These are phyloP conservation scores for Polyodon spathula DNA, from an alignment of 2,113 vertebrate species.

Conservation along the genomic window DNA sequence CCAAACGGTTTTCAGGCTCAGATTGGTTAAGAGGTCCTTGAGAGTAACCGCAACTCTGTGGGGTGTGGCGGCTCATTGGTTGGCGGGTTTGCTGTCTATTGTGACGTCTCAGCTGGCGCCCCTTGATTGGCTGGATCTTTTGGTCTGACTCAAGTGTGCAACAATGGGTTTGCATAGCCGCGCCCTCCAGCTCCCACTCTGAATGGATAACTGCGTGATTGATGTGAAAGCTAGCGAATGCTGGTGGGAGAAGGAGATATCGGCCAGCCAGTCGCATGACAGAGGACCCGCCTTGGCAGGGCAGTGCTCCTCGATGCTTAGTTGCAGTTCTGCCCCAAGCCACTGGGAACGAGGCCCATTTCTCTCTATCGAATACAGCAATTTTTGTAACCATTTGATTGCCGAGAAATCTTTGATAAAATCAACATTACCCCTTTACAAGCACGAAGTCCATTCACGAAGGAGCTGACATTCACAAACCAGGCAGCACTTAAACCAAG, in stretches of 20 bases:
- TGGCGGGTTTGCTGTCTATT: slow-evolving; percentile 9
- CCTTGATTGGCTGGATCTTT: neutral
- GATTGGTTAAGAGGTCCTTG: slow-evolving; percentile 12
- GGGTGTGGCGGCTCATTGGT: neutral
- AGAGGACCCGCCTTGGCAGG: too few relatives aligned
- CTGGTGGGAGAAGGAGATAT: slow-evolving; percentile 34
- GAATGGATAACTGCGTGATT: slow-evolving; percentile 39
- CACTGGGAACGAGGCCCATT: too few relatives aligned
- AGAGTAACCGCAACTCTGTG: too few relatives aligned
- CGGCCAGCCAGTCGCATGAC: too few relatives aligned
- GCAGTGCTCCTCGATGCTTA: too few relatives aligned
- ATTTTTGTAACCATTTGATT: too few relatives aligned
- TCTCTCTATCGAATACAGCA: neutral
- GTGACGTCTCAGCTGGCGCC: neutral
- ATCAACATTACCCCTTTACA: too few relatives aligned
- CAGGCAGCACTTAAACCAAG: too few relatives aligned
- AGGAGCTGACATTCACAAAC: too few relatives aligned
- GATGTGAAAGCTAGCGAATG: slow-evolving; percentile 30
- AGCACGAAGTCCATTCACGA: too few relatives aligned
- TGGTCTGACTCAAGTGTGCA: slow-evolving; percentile 11
- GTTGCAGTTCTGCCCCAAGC: neutral
- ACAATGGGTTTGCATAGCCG: slow-evolving; percentile 19
- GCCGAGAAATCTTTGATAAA: too few relatives aligned
- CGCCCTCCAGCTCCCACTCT: slow-evolving; percentile 27
- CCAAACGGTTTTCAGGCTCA: slow-evolving; percentile 15